A percentile compares a stretch with the other conserved stretches of the same genome.
Conservation (phyloP, 2,888 invertebrate species). For the Cheiracanthium punctorium region DNA sequence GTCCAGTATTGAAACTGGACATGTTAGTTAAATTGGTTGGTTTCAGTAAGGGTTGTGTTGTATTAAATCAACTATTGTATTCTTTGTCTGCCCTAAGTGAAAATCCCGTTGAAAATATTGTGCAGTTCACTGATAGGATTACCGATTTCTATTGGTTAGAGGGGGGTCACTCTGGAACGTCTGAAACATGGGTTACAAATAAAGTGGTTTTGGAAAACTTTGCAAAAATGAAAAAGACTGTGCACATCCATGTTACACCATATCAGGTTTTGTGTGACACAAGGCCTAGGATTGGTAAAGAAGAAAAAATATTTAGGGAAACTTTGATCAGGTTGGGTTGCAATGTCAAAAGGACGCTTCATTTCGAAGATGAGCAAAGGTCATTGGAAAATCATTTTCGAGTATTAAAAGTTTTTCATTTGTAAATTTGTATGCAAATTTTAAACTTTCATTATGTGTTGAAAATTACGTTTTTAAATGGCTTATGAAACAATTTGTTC, state of each 20-base stretch:
- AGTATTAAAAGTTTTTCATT: constrained; percentile 78
- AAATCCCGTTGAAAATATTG: constrained; percentile 42
- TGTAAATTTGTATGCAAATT: no score
- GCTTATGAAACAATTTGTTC: no score
- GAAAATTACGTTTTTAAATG: no score
- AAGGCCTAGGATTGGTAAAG: constrained; percentile 89
- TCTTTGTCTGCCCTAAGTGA: constrained; percentile 76
- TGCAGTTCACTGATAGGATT: constrained; percentile 78
- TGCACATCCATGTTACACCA: constrained; percentile 90
- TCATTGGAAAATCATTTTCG: constrained; percentile 86
- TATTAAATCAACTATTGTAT: constrained; percentile 91
- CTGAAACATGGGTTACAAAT: constrained; percentile 91
- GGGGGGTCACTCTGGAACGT: constrained; percentile 91
- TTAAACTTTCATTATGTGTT: no score
- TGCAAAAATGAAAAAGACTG: constrained; percentile 82
- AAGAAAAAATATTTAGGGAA: constrained; percentile 86
- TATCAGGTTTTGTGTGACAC: constrained; percentile 89
- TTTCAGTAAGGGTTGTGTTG: constrained; percentile 95
- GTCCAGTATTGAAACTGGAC: not conserved
- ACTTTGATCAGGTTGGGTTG: constrained; percentile 82
- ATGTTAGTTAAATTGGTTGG: constrained; percentile 81
- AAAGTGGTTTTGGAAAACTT: constrained; percentile 84
- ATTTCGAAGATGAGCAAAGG: constrained; percentile 80
- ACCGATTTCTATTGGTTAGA: constrained; percentile 91
- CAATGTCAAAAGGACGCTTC: constrained; percentile 81